Evolutionary conservation across 2,113 vertebrate genomes (phyloP).

Genomic region (Saguinus midas): DNA sequence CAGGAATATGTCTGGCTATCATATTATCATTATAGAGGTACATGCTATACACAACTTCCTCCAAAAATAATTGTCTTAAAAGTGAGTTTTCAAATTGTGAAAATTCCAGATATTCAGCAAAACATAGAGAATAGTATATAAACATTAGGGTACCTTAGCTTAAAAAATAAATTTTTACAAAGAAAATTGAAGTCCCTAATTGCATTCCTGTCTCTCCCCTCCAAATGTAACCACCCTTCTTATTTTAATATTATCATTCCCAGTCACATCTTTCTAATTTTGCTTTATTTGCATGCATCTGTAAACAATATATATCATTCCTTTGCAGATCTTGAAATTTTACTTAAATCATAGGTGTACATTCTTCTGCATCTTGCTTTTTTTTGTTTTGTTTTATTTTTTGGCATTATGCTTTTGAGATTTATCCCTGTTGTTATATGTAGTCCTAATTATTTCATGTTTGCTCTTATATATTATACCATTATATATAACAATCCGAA

Average conservation of each 20-base stretch:
- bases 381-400: background rate
- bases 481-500: background rate
- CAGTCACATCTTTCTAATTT: background rate
- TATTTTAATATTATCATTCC: background rate
- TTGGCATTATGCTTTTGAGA: background rate
- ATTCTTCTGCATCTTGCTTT: background rate
- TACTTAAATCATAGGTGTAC: background rate
- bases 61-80: conserved; percentile 27
- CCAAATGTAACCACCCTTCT: background rate
- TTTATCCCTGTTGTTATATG: background rate
- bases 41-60: background rate
- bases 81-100: background rate
- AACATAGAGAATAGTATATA: background rate
- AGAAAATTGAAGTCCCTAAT: background rate
- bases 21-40: background rate
- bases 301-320: background rate
- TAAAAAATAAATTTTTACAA: conserved; percentile 18
- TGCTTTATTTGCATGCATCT: background rate
- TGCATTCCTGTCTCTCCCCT: background rate
- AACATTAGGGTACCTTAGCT: background rate
- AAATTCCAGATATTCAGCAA: conserved; percentile 31
- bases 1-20: background rate
- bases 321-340: background rate
- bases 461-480: background rate
- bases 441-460: background rate